Evolutionary conservation across 2,888 invertebrate species (phyloP), one percentile per base, ranked within the genome.

Genomic region (Caenorhabditis parvicauda): DNA sequence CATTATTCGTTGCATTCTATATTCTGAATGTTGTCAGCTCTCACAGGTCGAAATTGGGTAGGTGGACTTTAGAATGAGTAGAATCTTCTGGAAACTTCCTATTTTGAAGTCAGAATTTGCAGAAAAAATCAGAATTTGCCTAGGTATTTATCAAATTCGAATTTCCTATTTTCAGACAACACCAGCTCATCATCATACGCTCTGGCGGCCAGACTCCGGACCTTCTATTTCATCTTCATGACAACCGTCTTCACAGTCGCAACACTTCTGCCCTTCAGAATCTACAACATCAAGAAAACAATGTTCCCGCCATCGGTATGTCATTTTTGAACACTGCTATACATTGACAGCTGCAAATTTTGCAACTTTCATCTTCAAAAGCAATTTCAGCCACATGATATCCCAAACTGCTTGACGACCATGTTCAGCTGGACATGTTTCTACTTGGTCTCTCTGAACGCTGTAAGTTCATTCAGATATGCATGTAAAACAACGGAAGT

Each of bases 211-310:
- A 60, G 76, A 27, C 65, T 79, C 48, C 59, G 78, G 38, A 77
- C 79, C 17, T 79, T 79, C 59, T 79, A 80, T 51, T 79, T 80
- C 67, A 77, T 79, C 41, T 79, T 79, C 62, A 80, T 80, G 77
- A 76, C 76, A 19, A 80, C 79, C 0, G 59, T 73, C 19, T 65
- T 73, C 50, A 73, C 72, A 7, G 79, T 77, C 3, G 64, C 72
- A 22, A 79, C 79, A 14, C 62, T 79, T 6, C 63, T 79, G 3
- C 79, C 79, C 5, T 79, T 71, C 45, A 64, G 79, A 14, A 52
- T 78, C 9, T 68, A 65, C 38, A 63, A 65, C 27, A 56, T 68
- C 6, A 62, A 68, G 44, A 29, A 55, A 9, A 55, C 59, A 32
- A n/a, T 64, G 5, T n/a, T n/a, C n/a, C 35, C 29, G 0, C 56